Evolutionary conservation across 2,113 vertebrate genomes (phyloP).

Genomic region (Phaethornis superciliosus): DNA sequence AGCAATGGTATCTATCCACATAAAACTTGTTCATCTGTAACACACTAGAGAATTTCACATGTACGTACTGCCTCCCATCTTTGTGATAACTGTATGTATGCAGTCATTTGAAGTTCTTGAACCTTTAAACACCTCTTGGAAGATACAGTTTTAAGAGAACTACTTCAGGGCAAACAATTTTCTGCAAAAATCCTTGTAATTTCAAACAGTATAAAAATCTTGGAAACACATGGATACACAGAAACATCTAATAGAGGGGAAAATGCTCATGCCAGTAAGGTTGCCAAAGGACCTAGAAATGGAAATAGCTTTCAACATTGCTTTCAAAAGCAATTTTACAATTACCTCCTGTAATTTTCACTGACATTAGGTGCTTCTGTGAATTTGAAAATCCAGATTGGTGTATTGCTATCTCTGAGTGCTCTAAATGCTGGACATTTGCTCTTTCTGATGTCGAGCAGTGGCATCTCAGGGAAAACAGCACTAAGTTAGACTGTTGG

Average conservation of each 20-base stretch:
- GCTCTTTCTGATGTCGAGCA: neutral
- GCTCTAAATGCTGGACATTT: neutral
- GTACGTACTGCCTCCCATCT: neutral
- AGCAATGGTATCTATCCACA: neutral
- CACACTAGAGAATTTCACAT: neutral
- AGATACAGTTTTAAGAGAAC: neutral
- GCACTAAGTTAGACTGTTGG: neutral
- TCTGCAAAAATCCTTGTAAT: neutral
- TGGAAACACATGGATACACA: neutral
- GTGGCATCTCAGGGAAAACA: neutral
- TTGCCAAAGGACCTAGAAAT: neutral
- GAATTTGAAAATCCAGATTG: neutral
- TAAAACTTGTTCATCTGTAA: neutral
- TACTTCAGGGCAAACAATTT: neutral
- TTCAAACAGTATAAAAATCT: neutral
- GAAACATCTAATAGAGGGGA: neutral
- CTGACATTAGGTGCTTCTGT: neutral
- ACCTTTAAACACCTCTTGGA: neutral
- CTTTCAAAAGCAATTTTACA: neutral
- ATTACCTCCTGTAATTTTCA: neutral
- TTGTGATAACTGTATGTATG: neutral
- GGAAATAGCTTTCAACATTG: neutral
- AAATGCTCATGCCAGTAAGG: neutral
- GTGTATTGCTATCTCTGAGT: neutral
- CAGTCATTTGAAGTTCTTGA: neutral